A percentile compares a stretch with the other conserved stretches of the same genome.
Conservation (phyloP, 2,888 invertebrate species). For the Drosophila birchii region DNA sequence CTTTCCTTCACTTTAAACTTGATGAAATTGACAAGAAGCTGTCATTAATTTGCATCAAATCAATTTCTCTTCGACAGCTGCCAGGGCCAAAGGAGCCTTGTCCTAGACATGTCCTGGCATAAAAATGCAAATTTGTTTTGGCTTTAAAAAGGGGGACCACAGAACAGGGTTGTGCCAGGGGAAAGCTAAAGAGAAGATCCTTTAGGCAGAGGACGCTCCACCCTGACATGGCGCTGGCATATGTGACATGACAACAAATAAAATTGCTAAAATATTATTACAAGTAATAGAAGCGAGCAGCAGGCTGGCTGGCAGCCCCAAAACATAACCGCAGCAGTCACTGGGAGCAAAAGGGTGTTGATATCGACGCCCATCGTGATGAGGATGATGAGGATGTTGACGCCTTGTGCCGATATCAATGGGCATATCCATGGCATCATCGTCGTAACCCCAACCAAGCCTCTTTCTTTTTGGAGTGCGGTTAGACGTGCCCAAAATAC, state of each 20-base stretch:
- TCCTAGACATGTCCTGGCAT: constrained; percentile 54
- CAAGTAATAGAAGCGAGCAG: constrained; percentile 69
- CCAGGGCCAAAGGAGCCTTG: constrained; percentile 32
- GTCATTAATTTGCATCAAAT: constrained; percentile 80
- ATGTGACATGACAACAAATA: constrained; percentile 73
- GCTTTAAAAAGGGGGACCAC: constrained; percentile 46
- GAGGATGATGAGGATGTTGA: constrained; percentile 43
- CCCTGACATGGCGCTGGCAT: constrained; percentile 61
- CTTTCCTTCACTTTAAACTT: constrained; percentile 4
- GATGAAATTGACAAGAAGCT: constrained; percentile 74
- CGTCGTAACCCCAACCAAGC: constrained; percentile 2
- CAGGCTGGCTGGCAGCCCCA: constrained; percentile 10
- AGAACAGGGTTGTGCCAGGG: neutral
- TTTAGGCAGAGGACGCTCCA: constrained; percentile 6
- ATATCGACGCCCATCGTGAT: constrained; percentile 61
- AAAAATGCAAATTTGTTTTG: constrained; percentile 73
- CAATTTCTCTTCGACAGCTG: constrained; percentile 75
- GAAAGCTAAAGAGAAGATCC: neutral
- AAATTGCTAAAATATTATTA: constrained; percentile 78
- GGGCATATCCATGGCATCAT: constrained; percentile 68
- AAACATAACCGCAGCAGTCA: constrained; percentile 47
- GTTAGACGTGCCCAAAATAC: constrained; percentile 76
- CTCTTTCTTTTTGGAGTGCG: constrained; percentile 44
- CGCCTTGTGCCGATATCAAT: constrained; percentile 66
- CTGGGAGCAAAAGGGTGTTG: constrained; percentile 62